Evolutionary conservation across 2,888 invertebrate genomes (phyloP).

Genomic region (Eupithecia subumbrata): DNA sequence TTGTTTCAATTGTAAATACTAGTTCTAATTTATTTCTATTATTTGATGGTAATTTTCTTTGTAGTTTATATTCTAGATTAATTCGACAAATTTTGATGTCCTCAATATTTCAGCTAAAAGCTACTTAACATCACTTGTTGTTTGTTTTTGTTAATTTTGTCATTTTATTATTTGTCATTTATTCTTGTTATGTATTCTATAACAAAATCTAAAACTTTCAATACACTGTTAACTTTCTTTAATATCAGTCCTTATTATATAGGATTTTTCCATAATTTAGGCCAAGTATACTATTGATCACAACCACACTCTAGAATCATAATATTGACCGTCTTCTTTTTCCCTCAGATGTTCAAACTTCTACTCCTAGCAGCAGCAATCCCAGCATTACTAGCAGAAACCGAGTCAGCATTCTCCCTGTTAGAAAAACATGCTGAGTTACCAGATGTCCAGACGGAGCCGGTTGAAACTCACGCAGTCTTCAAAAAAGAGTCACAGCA

Average conservation of each 20-base stretch:
- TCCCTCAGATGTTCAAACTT: conserved; percentile 64
- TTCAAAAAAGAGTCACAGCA: conserved; percentile 55
- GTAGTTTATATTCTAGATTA: too few relatives aligned
- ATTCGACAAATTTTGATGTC: too few relatives aligned
- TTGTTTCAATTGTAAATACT: too few relatives aligned
- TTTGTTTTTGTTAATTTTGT: background rate
- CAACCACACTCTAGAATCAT: background rate
- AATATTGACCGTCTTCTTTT: background rate
- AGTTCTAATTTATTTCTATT: too few relatives aligned
- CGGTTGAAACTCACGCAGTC: conserved; percentile 54
- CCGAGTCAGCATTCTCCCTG: conserved; percentile 56
- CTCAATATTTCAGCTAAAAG: background rate
- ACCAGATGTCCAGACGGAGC: conserved; percentile 57
- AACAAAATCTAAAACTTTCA: background rate
- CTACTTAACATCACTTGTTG: background rate
- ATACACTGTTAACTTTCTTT: background rate
- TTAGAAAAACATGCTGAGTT: conserved; percentile 61
- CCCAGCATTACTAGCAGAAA: conserved; percentile 63
- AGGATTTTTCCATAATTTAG: background rate
- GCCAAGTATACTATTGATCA: background rate
- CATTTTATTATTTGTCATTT: background rate
- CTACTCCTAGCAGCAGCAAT: conserved; percentile 52
- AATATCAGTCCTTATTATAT: background rate
- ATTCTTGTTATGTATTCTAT: background rate
- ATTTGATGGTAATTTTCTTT: too few relatives aligned